Evolutionary conservation across 2,888 invertebrate genomes (phyloP).

Genomic region (Phyllotreta cruciferae): DNA sequence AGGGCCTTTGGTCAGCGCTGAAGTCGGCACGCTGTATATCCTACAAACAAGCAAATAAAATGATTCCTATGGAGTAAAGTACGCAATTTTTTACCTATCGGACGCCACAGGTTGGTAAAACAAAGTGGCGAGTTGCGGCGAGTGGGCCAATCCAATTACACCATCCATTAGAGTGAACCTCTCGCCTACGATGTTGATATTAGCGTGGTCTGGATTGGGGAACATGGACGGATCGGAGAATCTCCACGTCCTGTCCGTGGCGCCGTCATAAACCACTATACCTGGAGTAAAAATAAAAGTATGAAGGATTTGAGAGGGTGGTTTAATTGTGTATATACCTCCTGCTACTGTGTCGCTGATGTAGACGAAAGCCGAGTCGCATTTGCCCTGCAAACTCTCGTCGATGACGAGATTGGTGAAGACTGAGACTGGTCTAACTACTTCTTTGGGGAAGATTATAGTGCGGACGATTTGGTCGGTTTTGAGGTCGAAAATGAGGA

Average conservation of each 20-base stretch:
- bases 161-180: constrained; percentile 77
- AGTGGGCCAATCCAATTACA: constrained; percentile 73
- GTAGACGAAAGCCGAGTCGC: constrained; percentile 81
- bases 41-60: constrained; percentile 60
- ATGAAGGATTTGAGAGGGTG: neutral
- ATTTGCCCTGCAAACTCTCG: constrained; percentile 70
- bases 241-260: constrained; percentile 80
- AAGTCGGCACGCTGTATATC: constrained; percentile 78
- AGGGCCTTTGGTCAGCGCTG: constrained; percentile 77
- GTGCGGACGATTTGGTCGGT: constrained; percentile 74
- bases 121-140: constrained; percentile 68
- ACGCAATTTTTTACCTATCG: constrained; percentile 62
- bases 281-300: constrained; percentile 51
- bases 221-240: constrained; percentile 83
- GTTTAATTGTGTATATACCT: constrained; percentile 60
- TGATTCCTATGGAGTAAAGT: neutral
- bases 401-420: constrained; percentile 83
- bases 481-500: constrained; percentile 78
- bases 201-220: constrained; percentile 81
- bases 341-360: constrained; percentile 84
- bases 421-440: constrained; percentile 74
- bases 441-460: constrained; percentile 76
- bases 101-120: constrained; percentile 79
- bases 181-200: constrained; percentile 74
- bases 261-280: constrained; percentile 71